Conservation (phyloP, 2,113 vertebrate species). For the Forbesichthys papilliferus region DNA sequence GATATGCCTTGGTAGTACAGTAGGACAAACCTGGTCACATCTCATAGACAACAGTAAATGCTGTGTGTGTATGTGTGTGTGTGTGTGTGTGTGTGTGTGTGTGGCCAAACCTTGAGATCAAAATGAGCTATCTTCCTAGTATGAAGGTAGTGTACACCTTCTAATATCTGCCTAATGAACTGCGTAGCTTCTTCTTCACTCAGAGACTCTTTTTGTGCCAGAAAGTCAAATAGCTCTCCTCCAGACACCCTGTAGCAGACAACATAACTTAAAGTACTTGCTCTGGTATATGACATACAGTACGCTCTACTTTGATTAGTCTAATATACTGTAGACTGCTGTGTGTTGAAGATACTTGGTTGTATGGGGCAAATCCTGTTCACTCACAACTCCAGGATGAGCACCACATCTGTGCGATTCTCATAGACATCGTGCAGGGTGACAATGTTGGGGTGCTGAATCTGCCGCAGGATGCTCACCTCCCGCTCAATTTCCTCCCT, state of each 20-base stretch:
- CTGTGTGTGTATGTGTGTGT: too few species aligned
- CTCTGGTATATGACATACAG: neutral
- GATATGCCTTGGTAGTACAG: too few species aligned
- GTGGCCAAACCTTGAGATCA: constrained; percentile 87
- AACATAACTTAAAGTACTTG: neutral
- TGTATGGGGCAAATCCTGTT: neutral
- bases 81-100: neutral
- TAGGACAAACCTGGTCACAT: too few species aligned
- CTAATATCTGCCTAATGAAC: constrained; percentile 96
- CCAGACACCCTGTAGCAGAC: constrained; percentile 85
- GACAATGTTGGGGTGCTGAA: constrained; percentile 90
- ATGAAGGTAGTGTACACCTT: constrained; percentile 93
- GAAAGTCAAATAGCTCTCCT: constrained; percentile 95
- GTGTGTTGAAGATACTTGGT: neutral
- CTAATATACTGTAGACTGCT: neutral
- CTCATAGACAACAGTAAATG: too few species aligned
- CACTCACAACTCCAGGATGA: constrained; percentile 97
- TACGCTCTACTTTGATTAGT: neutral
- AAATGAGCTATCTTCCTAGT: constrained; percentile 93
- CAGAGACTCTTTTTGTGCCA: constrained; percentile 95
- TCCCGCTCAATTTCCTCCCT: constrained; percentile 92
- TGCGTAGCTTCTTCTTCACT: constrained; percentile 95
- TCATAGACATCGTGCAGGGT: constrained; percentile 91
- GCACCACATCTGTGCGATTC: constrained; percentile 94
- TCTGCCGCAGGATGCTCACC: constrained; percentile 87